These are phyloP conservation scores for Mythimna impura DNA, from an alignment of 2,888 invertebrate genomes.

Conservation along the genomic window DNA sequence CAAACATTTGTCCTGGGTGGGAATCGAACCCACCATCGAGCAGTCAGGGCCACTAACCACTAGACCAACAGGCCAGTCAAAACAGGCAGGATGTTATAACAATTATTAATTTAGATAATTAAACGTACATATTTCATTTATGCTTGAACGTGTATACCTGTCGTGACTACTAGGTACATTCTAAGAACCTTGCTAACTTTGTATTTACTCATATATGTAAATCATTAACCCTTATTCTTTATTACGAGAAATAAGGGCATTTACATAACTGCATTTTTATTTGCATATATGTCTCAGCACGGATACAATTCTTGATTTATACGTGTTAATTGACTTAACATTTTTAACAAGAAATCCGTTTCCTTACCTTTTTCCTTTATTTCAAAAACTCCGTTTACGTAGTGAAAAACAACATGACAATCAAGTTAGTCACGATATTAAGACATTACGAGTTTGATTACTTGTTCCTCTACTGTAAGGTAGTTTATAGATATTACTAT, in stretches of 20 bases:
- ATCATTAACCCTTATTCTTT: conserved; percentile 5
- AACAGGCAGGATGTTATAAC: too few species aligned
- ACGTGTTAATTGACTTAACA: conserved; percentile 24
- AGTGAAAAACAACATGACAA: conserved; percentile 10
- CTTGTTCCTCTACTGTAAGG: conserved; percentile 10
- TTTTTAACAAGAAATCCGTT: conserved; percentile 18
- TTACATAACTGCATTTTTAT: conserved; percentile 2
- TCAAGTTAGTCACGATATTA: conserved; percentile 31
- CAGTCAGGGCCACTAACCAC: too few species aligned
- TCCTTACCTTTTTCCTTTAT: conserved; percentile 21
- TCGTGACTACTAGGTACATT: too few species aligned
- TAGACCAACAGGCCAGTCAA: too few species aligned
- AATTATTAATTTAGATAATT: too few species aligned
- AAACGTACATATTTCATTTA: too few species aligned
- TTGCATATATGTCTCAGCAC: neutral
- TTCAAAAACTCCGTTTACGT: conserved; percentile 25
- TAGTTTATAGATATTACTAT: conserved; percentile 30
- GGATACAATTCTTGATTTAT: conserved; percentile 10
- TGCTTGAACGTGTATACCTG: neutral
- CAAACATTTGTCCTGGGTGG: too few species aligned
- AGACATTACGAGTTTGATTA: conserved; percentile 17
- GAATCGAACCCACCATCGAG: too few species aligned
- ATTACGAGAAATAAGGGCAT: neutral
- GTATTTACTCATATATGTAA: neutral
- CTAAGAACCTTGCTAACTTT: neutral